Evolutionary conservation across 1,140 invertebrate genomes (phyloP), one percentile per base, ranked within the genome.

Genomic region (Antheraea mylitta): DNA sequence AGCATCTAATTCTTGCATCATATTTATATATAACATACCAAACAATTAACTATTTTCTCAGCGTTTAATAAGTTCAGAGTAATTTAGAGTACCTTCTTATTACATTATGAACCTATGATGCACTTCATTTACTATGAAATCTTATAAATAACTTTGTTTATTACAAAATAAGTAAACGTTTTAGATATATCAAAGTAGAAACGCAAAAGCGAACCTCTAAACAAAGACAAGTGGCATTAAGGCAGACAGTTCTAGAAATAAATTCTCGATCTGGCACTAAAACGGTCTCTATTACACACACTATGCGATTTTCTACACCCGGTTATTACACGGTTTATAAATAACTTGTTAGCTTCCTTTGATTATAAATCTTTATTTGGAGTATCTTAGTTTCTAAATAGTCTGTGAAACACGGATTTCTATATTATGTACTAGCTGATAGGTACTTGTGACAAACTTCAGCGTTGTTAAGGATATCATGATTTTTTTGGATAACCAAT

Each of bases 301-400:
- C 38, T 42, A 42, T 42, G 38, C 38, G 11, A 53, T 53, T 53
- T 53, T 53, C 11, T 16, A 53, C 45, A 53, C 45, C 11, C 45
- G 45, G 16, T 53, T 53, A 53, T 16, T 53, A 53, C 16, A 53
- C 16, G 11, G 0, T 42, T 42, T 42, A 9, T 53, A n/a, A 53
- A 53, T 53, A 53, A 53, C 16, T 16, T 53, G 45, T n/a, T 53
- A n/a, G 45, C 45, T 53, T 53, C 45, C 5, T 16, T 13, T 16
- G 16, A 16, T 42, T 42, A 42, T 18, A 60, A 61, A 30, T 61
- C 19, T 22, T 61, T 42, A 7, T 42, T 42, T 11, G 19, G 5
- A 61, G 18, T 10, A 10, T 60, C 64, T 68, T 61, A 66, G 62
- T 72, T 63, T 65, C 18, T 58, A 58, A 18, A 42, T 9, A 45